Evolutionary conservation across 2,797 vertebrate species (phyloP).

Genomic region (Anniella stebbinsi): DNA sequence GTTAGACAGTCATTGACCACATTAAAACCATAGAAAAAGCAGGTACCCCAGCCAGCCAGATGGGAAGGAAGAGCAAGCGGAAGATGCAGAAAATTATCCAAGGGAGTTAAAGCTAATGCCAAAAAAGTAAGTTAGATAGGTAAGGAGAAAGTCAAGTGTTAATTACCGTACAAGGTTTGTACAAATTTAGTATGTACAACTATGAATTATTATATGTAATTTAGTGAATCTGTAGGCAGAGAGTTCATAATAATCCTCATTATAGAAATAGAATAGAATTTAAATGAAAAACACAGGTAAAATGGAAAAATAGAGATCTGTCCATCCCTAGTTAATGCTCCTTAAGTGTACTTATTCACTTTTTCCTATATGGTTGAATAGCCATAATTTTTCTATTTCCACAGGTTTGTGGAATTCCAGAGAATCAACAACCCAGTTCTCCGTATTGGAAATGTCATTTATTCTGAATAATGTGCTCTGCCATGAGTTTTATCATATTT

Average conservation of each 20-base stretch:
- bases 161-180: not conserved
- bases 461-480: not conserved
- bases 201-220: not conserved
- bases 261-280: not conserved
- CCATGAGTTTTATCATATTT: not conserved
- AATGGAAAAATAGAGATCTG: not conserved
- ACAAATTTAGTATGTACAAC: too few species aligned
- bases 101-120: not conserved
- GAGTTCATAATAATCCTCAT: not conserved
- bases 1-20: not conserved
- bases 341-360: not conserved
- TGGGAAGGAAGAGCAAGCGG: not conserved
- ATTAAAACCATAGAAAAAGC: not conserved
- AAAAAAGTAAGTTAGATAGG: not conserved
- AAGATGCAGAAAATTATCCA: not conserved
- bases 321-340: not conserved
- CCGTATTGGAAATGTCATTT: not conserved
- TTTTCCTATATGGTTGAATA: not conserved
- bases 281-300: too few species aligned
- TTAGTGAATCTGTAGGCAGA: not conserved
- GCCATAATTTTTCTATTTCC: not conserved
- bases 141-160: not conserved
- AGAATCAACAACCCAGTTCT: not conserved
- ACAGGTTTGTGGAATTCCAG: not conserved
- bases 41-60: not conserved